These are phyloP conservation scores for Perdita meconis DNA, from an alignment of 2,888 invertebrate genomes.

Conservation along the genomic window DNA sequence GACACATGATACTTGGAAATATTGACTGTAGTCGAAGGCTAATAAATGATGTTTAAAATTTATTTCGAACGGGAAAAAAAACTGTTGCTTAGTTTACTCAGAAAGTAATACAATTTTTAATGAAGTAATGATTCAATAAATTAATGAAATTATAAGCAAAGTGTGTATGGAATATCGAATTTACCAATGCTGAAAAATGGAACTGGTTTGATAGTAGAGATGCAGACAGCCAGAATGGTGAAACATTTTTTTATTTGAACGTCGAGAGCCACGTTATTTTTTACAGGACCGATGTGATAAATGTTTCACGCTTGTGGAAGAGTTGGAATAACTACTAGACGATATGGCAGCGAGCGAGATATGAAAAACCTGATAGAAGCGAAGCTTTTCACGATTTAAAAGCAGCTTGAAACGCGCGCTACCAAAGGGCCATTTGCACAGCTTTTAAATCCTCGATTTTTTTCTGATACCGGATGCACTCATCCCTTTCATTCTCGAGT, in stretches of 20 bases:
- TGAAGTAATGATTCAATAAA: too few relatives aligned
- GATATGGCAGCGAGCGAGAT: constrained; percentile 22
- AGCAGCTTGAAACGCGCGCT: constrained; percentile 15
- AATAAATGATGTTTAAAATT: constrained; percentile 11
- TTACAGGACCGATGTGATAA: constrained; percentile 9
- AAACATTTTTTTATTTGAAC: neutral
- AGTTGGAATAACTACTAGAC: constrained; percentile 18
- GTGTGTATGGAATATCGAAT: too few relatives aligned
- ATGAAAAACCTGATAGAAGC: constrained; percentile 34
- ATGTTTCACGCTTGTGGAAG: neutral
- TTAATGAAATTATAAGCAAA: too few relatives aligned
- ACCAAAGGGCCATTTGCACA: constrained; percentile 7
- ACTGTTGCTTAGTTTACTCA: too few relatives aligned
- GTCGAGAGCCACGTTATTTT: neutral
- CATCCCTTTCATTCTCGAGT: constrained; percentile 1
- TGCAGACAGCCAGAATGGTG: neutral
- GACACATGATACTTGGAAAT: neutral
- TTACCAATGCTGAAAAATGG: too few relatives aligned
- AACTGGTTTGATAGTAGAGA: too few relatives aligned
- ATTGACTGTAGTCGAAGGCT: neutral
- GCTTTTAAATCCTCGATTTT: constrained; percentile 41
- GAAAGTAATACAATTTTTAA: too few relatives aligned
- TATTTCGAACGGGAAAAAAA: neutral
- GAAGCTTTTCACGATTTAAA: constrained; percentile 34
- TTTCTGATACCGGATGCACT: constrained; percentile 13